These are phyloP conservation scores for Toxotes jaculatrix DNA, from an alignment of 2,113 vertebrate genomes.

Conservation along the genomic window DNA sequence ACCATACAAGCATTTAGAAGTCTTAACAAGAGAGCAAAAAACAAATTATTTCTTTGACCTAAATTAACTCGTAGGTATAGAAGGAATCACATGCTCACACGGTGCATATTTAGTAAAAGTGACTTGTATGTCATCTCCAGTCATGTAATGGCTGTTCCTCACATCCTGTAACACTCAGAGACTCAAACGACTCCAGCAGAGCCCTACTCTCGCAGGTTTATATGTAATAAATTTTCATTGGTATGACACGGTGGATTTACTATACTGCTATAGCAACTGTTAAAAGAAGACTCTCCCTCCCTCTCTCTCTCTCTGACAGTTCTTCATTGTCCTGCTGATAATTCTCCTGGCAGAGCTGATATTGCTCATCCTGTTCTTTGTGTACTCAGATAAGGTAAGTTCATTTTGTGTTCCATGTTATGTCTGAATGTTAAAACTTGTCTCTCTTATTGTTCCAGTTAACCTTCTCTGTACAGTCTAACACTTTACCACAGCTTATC, in stretches of 20 bases:
- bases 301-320: constrained; percentile 85
- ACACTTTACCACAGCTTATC: neutral
- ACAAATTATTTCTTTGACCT: too few relatives aligned
- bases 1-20: neutral
- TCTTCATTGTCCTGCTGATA: constrained; percentile 96
- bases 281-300: constrained; percentile 35
- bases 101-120: neutral
- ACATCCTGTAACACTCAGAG: neutral
- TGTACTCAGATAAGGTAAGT: constrained; percentile 97
- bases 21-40: neutral
- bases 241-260: constrained; percentile 7
- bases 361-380: constrained; percentile 95
- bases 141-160: neutral
- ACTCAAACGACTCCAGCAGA: neutral
- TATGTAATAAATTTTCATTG: constrained; percentile 10
- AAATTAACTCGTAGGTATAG: too few relatives aligned
- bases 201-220: neutral
- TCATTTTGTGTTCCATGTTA: neutral
- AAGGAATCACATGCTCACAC: neutral
- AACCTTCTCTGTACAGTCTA: neutral
- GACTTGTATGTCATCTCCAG: neutral
- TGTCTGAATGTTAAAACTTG: neutral
- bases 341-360: constrained; percentile 97
- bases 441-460: neutral
- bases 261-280: constrained; percentile 6